Evolutionary conservation across 2,797 vertebrate genomes (phyloP), one percentile per base, ranked within the genome.

Genomic region (Sternarchorhynchus goeldii): DNA sequence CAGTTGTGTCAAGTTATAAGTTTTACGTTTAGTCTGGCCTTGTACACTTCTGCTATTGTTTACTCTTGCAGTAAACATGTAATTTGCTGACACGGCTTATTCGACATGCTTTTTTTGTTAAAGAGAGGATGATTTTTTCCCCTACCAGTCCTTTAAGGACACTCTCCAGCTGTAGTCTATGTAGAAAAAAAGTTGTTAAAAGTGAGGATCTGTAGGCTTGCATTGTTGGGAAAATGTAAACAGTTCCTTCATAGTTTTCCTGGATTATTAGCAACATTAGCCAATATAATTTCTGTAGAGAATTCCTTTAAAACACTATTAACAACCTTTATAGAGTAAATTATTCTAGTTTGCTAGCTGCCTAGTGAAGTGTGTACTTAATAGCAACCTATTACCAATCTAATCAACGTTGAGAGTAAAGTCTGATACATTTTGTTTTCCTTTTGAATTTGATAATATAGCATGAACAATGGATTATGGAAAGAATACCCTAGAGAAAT

Each of bases 251-350:
- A 10, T 8, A 12, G 57, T 39, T 50, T 16, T 63, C 36, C 41
- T 63, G 60, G 69, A 63, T 56, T 64, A 55, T 36, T 39, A 63
- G 76, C 58, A 34, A 31, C 63, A 45, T 29, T 56, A 39, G 45
- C 41, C 12, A 50, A 50, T 50, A 14, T 36, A 53, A 65, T 53
- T 53, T 17, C 41, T 20, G 59, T 31, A 34, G 65, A 14, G 32
- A 8, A 5, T 64, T 71, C 50, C 41, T 29, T 56, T 41, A 62
- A 72, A 78, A 14, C 53, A 12, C 59, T 29, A 14, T 56, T 32
- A n/a, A 60, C 32, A 21, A 29, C 20, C 53, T 31, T 50, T 14
- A 2, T 12, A 68, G 18, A 53, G 66, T 53, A 56, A 71, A 71
- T 63, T 32, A 29, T 17, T 16, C 59, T 63, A n/a, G 29, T 56